Conservation (phyloP, 2,888 invertebrate species). For the Tiliacea citrago region DNA sequence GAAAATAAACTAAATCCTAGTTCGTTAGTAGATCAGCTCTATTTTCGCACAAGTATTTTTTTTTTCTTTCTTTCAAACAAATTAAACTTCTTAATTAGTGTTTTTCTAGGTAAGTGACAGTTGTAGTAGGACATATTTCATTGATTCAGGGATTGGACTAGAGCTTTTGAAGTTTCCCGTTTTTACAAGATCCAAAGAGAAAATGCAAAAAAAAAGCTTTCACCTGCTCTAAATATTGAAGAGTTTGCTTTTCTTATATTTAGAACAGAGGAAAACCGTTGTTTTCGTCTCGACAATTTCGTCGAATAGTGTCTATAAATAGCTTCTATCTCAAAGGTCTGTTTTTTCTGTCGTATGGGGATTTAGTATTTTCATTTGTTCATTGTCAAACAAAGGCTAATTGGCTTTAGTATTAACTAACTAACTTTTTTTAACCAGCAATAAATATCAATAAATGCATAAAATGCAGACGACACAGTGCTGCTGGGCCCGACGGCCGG, state of each 20-base stretch:
- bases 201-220: background rate
- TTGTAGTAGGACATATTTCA: conserved; percentile 26
- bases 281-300: background rate
- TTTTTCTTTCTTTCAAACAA: conserved; percentile 8
- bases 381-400: background rate
- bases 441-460: too few species aligned
- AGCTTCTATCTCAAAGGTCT: background rate
- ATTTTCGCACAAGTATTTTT: too few species aligned
- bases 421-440: background rate
- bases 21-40: background rate
- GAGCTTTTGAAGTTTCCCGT: background rate
- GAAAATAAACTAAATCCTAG: conserved; percentile 5
- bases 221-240: too few species aligned
- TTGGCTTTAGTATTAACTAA: background rate
- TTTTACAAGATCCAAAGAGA: background rate
- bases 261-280: background rate
- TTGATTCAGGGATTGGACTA: background rate
- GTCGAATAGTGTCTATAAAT: background rate
- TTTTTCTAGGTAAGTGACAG: conserved; percentile 11
- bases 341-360: background rate
- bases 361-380: background rate
- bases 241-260: too few species aligned
- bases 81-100: background rate
- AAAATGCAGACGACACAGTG: too few species aligned
- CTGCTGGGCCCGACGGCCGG: too few species aligned